Base-by-base conservation (phyloP, 2,797 vertebrate genomes). In the Pipistrellus pipistrellus region DNA sequence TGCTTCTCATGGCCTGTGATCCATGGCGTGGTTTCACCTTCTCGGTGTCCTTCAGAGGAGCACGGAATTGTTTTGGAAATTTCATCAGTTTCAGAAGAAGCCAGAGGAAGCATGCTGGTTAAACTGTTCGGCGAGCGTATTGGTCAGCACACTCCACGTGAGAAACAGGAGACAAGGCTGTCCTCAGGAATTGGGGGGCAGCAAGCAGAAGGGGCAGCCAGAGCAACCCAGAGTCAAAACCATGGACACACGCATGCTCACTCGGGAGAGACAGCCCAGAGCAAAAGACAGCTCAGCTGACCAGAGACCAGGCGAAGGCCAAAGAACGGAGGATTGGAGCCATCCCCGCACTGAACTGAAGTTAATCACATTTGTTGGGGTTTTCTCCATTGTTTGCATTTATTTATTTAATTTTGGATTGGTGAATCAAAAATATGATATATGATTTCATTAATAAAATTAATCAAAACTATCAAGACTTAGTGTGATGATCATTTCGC, bases 51-150 rank as follows among this genome's bases (percentile, higher is more conserved):
- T 78, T 90, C 57, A 46, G 35, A 90, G 57, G 66, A 84, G 68
- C 72, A 11, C 0, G n/a, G 77, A 73, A 62, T 77, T 86, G 32
- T 55, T 91, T 76, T 13, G 68, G 75, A 82, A 75, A 55, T 57
- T 57, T 72, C 21, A 38, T 57, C n/a, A 72, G 85, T 38, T 85
- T 93, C 73, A 51, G 68, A n/a, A 93, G 51, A 38, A 93, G 53
- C 62, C 84, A 48, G 3, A 20, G 7, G 44, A 46, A 72, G 32
- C 6, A n/a, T 30, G 15, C 69, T 59, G 75, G 62, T 68, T 46
- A 59, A 66, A 72, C 51, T 53, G 30, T n/a, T 82, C 46, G 35
- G 18, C 10, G 48, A 38, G 7, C 32, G 18, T 48, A 17, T 62
- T 64, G 46, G 7, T 53, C 38, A 32, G 32, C 30, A n/a, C 38